Evolutionary conservation across 1,140 invertebrate genomes (phyloP), one percentile per base, ranked within the genome.

Genomic region (Meloidogyne exigua): DNA sequence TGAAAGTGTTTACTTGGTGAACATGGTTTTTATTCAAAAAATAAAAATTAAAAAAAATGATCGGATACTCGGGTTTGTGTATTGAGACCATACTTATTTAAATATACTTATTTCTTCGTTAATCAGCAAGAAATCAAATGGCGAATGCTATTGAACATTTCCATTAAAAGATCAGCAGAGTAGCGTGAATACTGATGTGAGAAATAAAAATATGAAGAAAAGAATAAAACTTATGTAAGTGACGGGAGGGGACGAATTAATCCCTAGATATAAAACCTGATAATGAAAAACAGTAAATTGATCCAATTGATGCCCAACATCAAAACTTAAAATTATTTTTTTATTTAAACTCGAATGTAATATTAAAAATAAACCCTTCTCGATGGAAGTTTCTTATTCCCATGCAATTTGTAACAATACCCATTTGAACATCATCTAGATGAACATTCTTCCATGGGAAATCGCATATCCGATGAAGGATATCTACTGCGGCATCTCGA

Each of bases 251-350:
- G 42, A 15, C 15, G 3, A 49, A 49, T 11, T 3, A 49, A 49
- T 49, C 44, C 18, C 13, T 49, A 18, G 11, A 49, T 5, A 49
- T 13, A 57, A 57, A 57, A 73, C 72, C 72, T 87, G 85, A 79
- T 87, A 87, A 69, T 87, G 85, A 66, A 86, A 87, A 26, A 87
- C 85, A 57, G 83, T 83, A 68, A 87, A 87, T 18, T 81, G 42
- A 36, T 83, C 73, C 23, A 83, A 80, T 25, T 23, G 23, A n/a
- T 73, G 72, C 0, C 72, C 72, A 23, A 73, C 72, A 65, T 73
- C 72, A 36, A 73, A 73, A 21, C 72, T 73, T 15, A 23, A 72
- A 13, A 72, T 21, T 3, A 11, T 32, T 26, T 4, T 69, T 49
- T 32, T 1, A 32, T 69, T 69, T 21, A n/a, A 23, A 49, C 15